Evolutionary conservation across 2,888 invertebrate genomes (phyloP).

Genomic region (Spicauda simplicius): DNA sequence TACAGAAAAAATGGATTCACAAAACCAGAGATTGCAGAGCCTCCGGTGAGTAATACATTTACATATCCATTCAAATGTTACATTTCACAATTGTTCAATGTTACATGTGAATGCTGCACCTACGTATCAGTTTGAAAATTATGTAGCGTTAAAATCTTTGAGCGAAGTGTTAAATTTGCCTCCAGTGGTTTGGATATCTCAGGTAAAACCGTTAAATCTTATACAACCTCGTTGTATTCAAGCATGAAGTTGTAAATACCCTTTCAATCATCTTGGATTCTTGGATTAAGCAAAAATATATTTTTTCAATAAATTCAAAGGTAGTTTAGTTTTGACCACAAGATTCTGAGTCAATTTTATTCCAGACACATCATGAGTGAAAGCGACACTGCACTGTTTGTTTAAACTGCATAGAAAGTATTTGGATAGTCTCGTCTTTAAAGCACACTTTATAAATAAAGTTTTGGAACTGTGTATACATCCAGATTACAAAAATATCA

Average conservation of each 20-base stretch:
- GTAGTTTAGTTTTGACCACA: neutral
- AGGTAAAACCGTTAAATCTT: neutral
- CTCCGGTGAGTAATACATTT: slow-evolving; percentile 58
- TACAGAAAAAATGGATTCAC: slow-evolving; percentile 73
- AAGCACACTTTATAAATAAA: neutral
- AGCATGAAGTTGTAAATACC: neutral
- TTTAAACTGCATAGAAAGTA: slow-evolving; percentile 37
- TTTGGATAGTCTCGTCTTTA: slow-evolving; percentile 1
- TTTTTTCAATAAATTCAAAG: neutral
- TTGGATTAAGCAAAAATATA: neutral
- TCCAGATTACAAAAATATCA: too few species aligned
- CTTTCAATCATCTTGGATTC: neutral
- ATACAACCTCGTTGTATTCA: neutral
- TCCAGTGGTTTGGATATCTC: neutral
- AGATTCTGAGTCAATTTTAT: slow-evolving; percentile 3
- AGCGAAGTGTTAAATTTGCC: neutral
- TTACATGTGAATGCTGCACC: neutral
- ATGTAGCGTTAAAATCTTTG: neutral
- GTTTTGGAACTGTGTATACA: too few species aligned
- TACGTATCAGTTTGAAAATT: neutral
- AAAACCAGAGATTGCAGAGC: slow-evolving; percentile 59
- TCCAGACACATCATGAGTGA: slow-evolving; percentile 34
- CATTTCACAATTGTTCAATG: slow-evolving; percentile 8
- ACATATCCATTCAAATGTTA: neutral
- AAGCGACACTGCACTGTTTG: slow-evolving; percentile 38